Evolutionary conservation across 2,113 vertebrate genomes (phyloP), one percentile per base, ranked within the genome.

Genomic region (Sebastes fasciatus): DNA sequence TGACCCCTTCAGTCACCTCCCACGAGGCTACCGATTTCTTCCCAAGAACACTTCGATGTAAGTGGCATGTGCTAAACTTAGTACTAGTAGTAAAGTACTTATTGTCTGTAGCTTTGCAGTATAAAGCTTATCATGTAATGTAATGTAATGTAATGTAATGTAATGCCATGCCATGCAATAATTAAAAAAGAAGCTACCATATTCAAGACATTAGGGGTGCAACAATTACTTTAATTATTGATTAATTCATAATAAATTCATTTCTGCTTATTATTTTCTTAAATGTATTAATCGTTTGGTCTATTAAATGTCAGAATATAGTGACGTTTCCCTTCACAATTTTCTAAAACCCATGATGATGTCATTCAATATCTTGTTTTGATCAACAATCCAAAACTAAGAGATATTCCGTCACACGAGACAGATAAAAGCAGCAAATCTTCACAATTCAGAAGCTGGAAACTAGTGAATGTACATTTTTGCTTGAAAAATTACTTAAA

Each of bases 21-120:
- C 98, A 99, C 23, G 98, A 99, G 90, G 94, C 98, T 86, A 97
- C 98, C 0, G 98, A 99, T 91, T 99, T 99, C 93, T 99, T 99
- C 84, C 98, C 98, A 86, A 95, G 98, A 84, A 98, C 98, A 42
- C 95, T 99, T 87, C 95, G 98, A 97, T 99, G 98, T 99, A 95
- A 96, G 97, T 87, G 13, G 58, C 8, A 46, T 2, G 4, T 57
- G 48, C 8, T 49, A 14, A 34, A 4, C 34, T 34, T 34, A 34
- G 34, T 34, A 34, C 34, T 34, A 34, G 34, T 34, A 34, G 34
- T 34, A 66, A 74, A 77, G 0, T 1, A 34, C 11, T 17, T 43
- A 1, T 58, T 34, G 1, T 54, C 21, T 68, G 5, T 67, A 55
- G 23, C 63, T 43, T 54, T 73, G 17, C 12, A 12, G 17, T n/a